phyloP scores from a whole-genome alignment of 1,140 invertebrate species.

The Drosophila pallidifrons region DNA sequence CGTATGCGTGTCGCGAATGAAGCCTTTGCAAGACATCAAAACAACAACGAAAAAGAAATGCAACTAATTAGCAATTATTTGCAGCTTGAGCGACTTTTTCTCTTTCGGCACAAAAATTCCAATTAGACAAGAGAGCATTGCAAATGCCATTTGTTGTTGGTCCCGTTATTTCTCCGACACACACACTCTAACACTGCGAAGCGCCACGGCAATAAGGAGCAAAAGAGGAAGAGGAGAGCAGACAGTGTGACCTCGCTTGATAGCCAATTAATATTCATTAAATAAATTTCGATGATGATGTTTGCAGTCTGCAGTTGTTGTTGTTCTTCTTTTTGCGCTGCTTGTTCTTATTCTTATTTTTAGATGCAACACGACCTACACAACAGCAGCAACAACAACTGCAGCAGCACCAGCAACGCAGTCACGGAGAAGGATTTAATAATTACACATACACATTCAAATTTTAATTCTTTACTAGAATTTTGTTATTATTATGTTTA shows the following conservation, averaged over 20 bases:
- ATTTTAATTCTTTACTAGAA: background rate
- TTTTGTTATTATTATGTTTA: background rate
- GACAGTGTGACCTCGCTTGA: slow-evolving; percentile 63
- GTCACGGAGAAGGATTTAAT: no score
- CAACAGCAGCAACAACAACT: slow-evolving; percentile 3
- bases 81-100: slow-evolving; percentile 61
- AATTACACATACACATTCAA: slow-evolving; percentile 16
- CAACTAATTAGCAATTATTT: slow-evolving; percentile 76
- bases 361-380: slow-evolving; percentile 39
- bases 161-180: slow-evolving; percentile 71
- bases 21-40: slow-evolving; percentile 56
- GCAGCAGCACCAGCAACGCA: background rate
- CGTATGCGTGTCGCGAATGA: slow-evolving; percentile 64
- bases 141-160: slow-evolving; percentile 65
- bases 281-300: slow-evolving; percentile 52
- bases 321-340: slow-evolving; percentile 21
- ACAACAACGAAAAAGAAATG: slow-evolving; percentile 38
- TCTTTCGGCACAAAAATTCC: slow-evolving; percentile 66
- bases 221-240: slow-evolving; percentile 13
- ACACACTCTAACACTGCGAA: slow-evolving; percentile 21
- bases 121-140: slow-evolving; percentile 60
- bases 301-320: slow-evolving; percentile 20
- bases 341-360: slow-evolving; percentile 39
- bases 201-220: background rate
- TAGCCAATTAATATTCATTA: slow-evolving; percentile 78